Evolutionary conservation across 2,113 vertebrate genomes (phyloP).

Genomic region (Phalacrocorax aristotelis): DNA sequence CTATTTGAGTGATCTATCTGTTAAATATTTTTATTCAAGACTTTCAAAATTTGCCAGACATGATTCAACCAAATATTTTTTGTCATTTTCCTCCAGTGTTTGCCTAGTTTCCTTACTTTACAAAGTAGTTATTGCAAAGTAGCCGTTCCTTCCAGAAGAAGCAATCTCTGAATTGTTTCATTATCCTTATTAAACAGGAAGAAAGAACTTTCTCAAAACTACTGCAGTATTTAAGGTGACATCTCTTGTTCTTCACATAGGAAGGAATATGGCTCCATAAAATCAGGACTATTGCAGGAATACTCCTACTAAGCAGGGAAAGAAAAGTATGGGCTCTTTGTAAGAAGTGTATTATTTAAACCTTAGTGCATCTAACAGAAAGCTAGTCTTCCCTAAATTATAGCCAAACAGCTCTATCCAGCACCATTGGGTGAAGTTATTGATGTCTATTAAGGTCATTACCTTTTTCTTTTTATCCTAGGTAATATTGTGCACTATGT

Average conservation of each 20-base stretch:
- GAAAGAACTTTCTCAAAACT: neutral
- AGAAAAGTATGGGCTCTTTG: neutral
- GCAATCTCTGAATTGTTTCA: neutral
- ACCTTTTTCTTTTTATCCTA: neutral
- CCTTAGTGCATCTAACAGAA: neutral
- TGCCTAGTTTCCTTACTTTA: neutral
- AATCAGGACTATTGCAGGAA: neutral
- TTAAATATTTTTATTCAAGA: neutral
- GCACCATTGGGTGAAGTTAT: neutral
- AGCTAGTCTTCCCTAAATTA: neutral
- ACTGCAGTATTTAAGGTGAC: neutral
- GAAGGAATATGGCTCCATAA: neutral
- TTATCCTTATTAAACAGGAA: neutral
- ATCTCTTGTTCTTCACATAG: neutral
- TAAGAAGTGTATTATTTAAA: neutral
- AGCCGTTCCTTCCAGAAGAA: neutral
- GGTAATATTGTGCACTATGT: neutral
- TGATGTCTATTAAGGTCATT: neutral
- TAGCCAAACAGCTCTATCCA: neutral
- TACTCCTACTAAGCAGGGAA: neutral
- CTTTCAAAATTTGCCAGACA: neutral
- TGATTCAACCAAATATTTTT: neutral
- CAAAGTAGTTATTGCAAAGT: neutral
- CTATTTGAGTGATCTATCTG: neutral
- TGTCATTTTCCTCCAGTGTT: neutral